These are phyloP conservation scores for Incurvaria masculella DNA, from an alignment of 2,888 invertebrate species.

Conservation along the genomic window DNA sequence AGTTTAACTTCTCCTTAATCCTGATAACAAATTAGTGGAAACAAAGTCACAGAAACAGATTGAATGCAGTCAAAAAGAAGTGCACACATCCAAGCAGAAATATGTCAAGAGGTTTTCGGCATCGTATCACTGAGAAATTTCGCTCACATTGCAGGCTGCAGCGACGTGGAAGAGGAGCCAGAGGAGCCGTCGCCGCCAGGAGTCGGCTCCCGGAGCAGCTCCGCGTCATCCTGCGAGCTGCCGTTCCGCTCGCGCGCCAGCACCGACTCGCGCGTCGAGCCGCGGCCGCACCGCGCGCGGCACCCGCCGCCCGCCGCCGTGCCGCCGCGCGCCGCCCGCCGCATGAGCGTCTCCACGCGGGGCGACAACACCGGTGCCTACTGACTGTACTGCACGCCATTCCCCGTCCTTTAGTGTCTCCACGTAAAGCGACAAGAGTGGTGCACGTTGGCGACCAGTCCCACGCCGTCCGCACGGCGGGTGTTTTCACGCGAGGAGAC, in stretches of 20 bases:
- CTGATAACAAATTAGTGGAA: too few species aligned
- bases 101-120: too few species aligned
- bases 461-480: too few species aligned
- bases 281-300: slow-evolving; percentile 59
- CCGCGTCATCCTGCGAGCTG: slow-evolving; percentile 38
- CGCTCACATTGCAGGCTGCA: slow-evolving; percentile 45
- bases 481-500: too few species aligned
- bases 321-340: slow-evolving; percentile 54
- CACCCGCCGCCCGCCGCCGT: slow-evolving; percentile 35
- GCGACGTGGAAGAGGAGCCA: slow-evolving; percentile 62
- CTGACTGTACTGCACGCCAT: slow-evolving; percentile 17
- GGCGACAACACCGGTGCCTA: slow-evolving; percentile 58
- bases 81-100: too few species aligned
- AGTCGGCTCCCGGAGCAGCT: slow-evolving; percentile 31
- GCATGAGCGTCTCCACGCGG: slow-evolving; percentile 77
- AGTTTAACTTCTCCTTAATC: too few species aligned
- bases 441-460: too few species aligned
- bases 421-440: too few species aligned
- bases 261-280: slow-evolving; percentile 60
- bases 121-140: too few species aligned
- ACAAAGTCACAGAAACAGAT: too few species aligned
- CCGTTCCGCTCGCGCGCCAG: slow-evolving; percentile 74
- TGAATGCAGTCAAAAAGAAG: too few species aligned
- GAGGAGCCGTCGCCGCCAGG: slow-evolving; percentile 54
- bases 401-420: too few species aligned